A percentile compares a stretch with the other conserved stretches of the same genome.
Evolutionary conservation across 2,888 invertebrate species (phyloP).

Genomic region (Phrixothrix hirtus): DNA sequence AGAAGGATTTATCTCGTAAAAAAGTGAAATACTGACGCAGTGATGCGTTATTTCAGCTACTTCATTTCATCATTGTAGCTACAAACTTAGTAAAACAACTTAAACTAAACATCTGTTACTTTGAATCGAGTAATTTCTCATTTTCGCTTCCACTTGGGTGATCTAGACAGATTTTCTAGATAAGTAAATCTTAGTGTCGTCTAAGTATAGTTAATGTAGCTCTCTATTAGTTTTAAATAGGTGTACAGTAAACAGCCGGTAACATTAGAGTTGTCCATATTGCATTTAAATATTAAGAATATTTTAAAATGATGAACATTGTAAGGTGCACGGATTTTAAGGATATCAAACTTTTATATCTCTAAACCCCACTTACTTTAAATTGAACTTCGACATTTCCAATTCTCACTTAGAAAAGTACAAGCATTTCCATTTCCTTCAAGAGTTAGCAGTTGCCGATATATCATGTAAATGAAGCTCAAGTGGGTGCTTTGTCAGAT

Average conservation of each 20-base stretch:
- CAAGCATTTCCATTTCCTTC: conserved; percentile 19
- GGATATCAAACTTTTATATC: too few species aligned
- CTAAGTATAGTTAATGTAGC: too few species aligned
- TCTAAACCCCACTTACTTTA: conserved; percentile 9
- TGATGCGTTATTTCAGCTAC: conserved; percentile 31
- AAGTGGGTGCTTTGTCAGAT: conserved; percentile 12
- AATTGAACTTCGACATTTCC: conserved; percentile 14
- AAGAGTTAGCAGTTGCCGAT: conserved; percentile 9
- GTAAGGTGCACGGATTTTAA: too few species aligned
- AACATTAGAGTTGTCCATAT: too few species aligned
- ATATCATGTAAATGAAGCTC: conserved; percentile 19
- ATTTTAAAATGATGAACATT: too few species aligned
- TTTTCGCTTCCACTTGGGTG: conserved; percentile 42
- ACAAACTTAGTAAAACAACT: conserved; percentile 36
- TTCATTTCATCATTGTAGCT: conserved; percentile 39
- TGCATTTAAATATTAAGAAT: too few species aligned
- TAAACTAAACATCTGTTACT: conserved; percentile 46
- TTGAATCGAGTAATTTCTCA: conserved; percentile 49
- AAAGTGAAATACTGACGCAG: conserved; percentile 23
- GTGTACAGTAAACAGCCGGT: too few species aligned
- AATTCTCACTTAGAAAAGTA: conserved; percentile 19
- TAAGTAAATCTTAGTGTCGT: conserved; percentile 45
- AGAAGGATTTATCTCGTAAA: conserved; percentile 17
- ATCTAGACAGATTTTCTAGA: conserved; percentile 44
- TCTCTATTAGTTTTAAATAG: too few species aligned